These are phyloP conservation scores for Mohoua ochrocephala DNA, from an alignment of 2,113 vertebrate genomes.

Conservation along the genomic window DNA sequence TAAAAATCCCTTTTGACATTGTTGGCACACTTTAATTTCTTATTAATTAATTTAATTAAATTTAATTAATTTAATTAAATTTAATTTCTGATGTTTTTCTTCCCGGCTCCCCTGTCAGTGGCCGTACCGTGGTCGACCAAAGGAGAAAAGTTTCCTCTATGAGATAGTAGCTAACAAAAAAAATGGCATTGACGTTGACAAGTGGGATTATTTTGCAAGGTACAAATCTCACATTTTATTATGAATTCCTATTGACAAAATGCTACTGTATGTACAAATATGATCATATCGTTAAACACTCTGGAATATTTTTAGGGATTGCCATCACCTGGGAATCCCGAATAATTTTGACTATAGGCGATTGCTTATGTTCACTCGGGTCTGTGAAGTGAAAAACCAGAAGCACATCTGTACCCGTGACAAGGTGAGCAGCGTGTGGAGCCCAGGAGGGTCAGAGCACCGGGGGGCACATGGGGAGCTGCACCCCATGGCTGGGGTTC, in stretches of 20 bases:
- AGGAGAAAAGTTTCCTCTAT: slow-evolving; percentile 91
- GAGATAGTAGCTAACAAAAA: slow-evolving; percentile 94
- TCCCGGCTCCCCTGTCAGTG: slow-evolving; percentile 70
- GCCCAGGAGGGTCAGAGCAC: neutral
- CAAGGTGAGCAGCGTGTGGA: slow-evolving; percentile 71
- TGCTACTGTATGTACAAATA: neutral
- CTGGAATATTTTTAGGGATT: slow-evolving; percentile 80
- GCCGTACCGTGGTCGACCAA: slow-evolving; percentile 80
- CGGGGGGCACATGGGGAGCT: fast-evolving
- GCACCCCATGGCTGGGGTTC: neutral
- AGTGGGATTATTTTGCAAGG: slow-evolving; percentile 99
- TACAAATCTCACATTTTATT: slow-evolving; percentile 6
- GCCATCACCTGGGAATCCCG: slow-evolving; percentile 90
- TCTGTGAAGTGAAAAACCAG: slow-evolving; percentile 79
- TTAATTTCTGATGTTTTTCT: neutral
- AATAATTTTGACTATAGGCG: slow-evolving; percentile 92
- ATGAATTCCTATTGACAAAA: neutral
- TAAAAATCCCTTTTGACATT: neutral
- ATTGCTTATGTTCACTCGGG: slow-evolving; percentile 86
- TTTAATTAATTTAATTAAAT: too few relatives aligned
- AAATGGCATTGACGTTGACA: slow-evolving; percentile 95
- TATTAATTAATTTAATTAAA: too few relatives aligned
- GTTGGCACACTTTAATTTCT: neutral
- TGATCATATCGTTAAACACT: neutral
- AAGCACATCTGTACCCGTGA: slow-evolving; percentile 89